Conservation (phyloP, 2,797 vertebrate genomes). For the Babyrousa celebensis region DNA sequence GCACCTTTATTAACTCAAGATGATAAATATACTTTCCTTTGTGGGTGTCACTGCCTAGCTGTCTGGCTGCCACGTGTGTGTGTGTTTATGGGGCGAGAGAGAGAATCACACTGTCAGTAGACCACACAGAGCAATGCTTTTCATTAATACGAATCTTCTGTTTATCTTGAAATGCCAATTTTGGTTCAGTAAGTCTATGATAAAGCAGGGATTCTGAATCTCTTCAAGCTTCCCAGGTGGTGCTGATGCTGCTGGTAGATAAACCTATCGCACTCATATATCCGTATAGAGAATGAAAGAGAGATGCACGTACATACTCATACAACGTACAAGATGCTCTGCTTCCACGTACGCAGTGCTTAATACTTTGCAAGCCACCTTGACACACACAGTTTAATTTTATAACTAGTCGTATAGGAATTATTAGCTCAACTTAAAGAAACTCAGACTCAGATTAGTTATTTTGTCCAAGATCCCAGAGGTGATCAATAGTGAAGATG, state of each 20-base stretch:
- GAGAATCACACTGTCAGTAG: not conserved
- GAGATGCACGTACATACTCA: not conserved
- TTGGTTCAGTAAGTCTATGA: not conserved
- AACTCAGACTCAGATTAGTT: not conserved
- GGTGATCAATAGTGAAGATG: not conserved
- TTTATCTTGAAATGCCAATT: slow-evolving; percentile 18
- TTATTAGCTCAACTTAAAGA: not conserved
- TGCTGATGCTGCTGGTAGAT: not conserved
- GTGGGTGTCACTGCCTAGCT: not conserved
- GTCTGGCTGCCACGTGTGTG: not conserved
- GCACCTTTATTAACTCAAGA: not conserved
- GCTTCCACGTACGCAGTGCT: not conserved
- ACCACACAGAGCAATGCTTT: not conserved
- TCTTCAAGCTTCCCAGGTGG: not conserved
- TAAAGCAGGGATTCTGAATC: not conserved
- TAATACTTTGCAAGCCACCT: not conserved
- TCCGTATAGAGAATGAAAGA: not conserved
- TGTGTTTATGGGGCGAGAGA: not conserved
- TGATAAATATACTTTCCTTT: not conserved
- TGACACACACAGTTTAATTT: not conserved
- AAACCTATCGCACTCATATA: not conserved
- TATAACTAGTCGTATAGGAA: not conserved
- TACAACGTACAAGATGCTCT: not conserved
- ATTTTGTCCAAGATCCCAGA: not conserved
- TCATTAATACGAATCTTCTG: not conserved